These are phyloP conservation scores for Aegotheles bennettii DNA, from an alignment of 2,113 vertebrate species.

Conservation along the genomic window DNA sequence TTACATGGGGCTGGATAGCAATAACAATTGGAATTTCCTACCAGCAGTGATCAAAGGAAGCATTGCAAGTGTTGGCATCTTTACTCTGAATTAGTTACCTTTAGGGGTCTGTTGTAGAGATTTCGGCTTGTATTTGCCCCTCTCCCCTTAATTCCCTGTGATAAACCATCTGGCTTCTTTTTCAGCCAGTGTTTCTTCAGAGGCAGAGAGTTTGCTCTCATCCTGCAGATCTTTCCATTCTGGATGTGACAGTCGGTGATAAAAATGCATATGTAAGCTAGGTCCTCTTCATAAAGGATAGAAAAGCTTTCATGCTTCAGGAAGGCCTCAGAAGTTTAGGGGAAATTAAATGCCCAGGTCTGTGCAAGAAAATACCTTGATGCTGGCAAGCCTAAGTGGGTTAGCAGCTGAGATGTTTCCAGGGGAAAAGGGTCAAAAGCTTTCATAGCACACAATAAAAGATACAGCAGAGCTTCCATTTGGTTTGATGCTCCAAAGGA, in stretches of 20 bases:
- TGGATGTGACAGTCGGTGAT: neutral
- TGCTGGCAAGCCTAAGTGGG: neutral
- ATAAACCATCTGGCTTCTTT: neutral
- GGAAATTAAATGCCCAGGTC: neutral
- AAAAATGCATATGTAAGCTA: neutral
- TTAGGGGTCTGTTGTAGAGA: neutral
- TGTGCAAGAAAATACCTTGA: too few species aligned
- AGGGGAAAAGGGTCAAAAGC: neutral
- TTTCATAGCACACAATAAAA: neutral
- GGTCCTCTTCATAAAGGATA: neutral
- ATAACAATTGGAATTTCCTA: conserved; percentile 29
- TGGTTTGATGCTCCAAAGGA: neutral
- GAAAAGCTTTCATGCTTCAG: neutral
- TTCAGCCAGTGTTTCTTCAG: neutral
- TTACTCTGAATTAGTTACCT: neutral
- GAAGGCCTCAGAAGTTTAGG: neutral
- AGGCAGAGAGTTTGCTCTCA: neutral
- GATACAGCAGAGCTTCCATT: neutral
- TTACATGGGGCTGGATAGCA: neutral
- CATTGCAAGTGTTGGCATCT: neutral
- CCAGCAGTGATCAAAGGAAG: neutral
- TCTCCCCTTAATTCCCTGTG: neutral
- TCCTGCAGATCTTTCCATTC: neutral
- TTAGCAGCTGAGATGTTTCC: neutral
- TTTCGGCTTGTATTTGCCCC: neutral